Conservation (phyloP, 2,113 vertebrate genomes). For the Hemiscyllium ocellatum region DNA sequence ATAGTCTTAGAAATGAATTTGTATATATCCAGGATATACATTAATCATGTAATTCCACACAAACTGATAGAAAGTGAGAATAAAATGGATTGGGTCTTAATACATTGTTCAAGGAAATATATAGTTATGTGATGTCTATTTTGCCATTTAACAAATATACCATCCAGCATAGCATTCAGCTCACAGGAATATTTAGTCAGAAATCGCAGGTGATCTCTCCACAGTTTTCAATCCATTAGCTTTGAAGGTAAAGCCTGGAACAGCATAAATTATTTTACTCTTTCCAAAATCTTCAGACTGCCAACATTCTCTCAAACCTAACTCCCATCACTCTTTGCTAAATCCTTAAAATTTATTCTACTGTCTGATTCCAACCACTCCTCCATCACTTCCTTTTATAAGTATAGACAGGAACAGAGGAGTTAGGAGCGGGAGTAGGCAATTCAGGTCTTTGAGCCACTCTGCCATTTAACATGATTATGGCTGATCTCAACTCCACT, state of each 20-base stretch:
- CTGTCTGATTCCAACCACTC: too few species aligned
- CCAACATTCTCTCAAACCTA: too few species aligned
- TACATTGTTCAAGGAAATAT: not conserved
- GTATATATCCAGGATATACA: not conserved
- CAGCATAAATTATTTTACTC: not conserved
- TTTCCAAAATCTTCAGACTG: not conserved
- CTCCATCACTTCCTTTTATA: too few species aligned
- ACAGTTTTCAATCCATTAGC: not conserved
- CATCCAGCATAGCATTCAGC: not conserved
- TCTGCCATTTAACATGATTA: too few species aligned
- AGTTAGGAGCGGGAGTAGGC: too few species aligned
- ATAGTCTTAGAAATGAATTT: conserved; percentile 1
- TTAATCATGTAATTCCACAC: not conserved
- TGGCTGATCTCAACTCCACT: too few species aligned
- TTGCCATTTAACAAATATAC: not conserved
- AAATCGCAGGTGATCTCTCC: not conserved
- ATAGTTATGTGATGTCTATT: not conserved
- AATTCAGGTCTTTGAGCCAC: too few species aligned
- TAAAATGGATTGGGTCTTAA: not conserved
- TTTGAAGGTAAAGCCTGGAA: not conserved
- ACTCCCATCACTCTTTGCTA: too few species aligned
- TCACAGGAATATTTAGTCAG: not conserved
- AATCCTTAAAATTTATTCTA: too few species aligned
- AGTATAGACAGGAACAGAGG: too few species aligned
- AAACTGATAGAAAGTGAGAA: not conserved